Conservation (phyloP, 2,888 invertebrate species). For the Epinotia bilunana region DNA sequence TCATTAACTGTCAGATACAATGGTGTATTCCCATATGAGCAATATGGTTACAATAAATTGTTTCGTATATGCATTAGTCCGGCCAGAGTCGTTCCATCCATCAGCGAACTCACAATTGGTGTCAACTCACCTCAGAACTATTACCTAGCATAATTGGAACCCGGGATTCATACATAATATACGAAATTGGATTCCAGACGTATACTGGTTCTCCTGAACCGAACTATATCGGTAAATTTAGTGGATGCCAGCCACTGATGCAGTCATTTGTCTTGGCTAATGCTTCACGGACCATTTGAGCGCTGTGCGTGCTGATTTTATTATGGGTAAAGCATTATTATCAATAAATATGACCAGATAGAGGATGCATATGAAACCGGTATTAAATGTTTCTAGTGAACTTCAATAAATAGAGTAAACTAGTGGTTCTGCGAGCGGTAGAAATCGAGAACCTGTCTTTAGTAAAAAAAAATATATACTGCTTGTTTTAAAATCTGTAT, state of each 20-base stretch:
- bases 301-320: background rate
- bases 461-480: too few relatives aligned
- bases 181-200: background rate
- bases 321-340: background rate
- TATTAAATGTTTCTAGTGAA: background rate
- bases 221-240: background rate
- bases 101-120: background rate
- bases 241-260: background rate
- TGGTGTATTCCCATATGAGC: background rate
- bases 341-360: background rate
- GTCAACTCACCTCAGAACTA: background rate
- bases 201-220: background rate
- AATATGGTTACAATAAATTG: background rate
- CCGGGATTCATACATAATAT: background rate
- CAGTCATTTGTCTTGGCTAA: conserved; percentile 22
- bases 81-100: conserved; percentile 1
- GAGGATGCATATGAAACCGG: background rate
- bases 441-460: too few relatives aligned
- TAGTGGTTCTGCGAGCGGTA: too few relatives aligned
- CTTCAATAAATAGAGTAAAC: too few relatives aligned
- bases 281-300: conserved; percentile 8
- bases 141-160: background rate
- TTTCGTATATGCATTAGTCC: conserved; percentile 3
- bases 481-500: too few relatives aligned
- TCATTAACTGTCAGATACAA: background rate